phyloP scores from a whole-genome alignment of 2,113 vertebrate genomes.

The Planiliza haematocheilus region DNA sequence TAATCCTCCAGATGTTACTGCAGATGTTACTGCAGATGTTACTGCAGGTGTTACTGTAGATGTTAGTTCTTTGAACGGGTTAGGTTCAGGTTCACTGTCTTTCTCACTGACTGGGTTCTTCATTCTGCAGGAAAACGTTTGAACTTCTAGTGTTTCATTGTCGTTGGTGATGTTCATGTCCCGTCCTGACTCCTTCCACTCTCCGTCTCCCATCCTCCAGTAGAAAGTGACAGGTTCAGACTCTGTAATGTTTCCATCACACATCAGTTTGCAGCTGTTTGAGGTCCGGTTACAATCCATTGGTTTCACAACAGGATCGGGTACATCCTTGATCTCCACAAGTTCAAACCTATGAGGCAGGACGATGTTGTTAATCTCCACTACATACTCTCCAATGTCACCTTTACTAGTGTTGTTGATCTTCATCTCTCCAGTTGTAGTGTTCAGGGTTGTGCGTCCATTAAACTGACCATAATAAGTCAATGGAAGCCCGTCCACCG shows the following conservation, averaged over 20 bases:
- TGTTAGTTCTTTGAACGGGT: constrained; percentile 33
- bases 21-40: no score
- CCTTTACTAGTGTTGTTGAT: rapidly evolving
- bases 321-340: rapidly evolving
- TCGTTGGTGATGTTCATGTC: rapidly evolving
- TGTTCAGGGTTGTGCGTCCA: rapidly evolving
- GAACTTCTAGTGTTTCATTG: rapidly evolving
- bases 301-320: rapidly evolving
- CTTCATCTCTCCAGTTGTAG: rapidly evolving
- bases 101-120: not conserved
- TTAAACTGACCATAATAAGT: rapidly evolving
- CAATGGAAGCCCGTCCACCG: rapidly evolving
- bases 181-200: rapidly evolving
- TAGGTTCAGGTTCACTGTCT: rapidly evolving
- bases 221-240: constrained; percentile 4
- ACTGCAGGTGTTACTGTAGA: no score
- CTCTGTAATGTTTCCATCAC: rapidly evolving
- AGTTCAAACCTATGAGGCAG: rapidly evolving
- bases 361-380: constrained; percentile 26
- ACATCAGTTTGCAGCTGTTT: rapidly evolving
- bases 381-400: rapidly evolving
- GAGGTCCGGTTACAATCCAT: rapidly evolving
- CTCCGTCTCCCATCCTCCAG: not conserved
- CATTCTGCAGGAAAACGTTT: constrained; percentile 20
- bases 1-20: no score